Evolutionary conservation across 1,140 invertebrate genomes (phyloP), one percentile per base, ranked within the genome.

Genomic region (Trichogramma pretiosum): DNA sequence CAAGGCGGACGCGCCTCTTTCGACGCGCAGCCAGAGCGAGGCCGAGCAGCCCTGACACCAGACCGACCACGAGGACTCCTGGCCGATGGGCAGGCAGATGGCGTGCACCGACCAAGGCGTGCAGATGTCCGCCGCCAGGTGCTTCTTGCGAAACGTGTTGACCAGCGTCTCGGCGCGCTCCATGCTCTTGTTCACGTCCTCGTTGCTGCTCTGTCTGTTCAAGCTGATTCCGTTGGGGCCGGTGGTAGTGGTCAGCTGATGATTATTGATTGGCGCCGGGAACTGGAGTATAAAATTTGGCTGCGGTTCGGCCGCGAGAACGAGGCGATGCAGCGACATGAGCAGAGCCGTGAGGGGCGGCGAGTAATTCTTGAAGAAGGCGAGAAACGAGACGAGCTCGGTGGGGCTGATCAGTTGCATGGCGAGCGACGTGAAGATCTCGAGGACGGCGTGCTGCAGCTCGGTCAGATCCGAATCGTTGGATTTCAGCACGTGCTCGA

Each of bases 11-110:
- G 13, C 11, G 22, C 64, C 60, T 59, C 68, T 59, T 54, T 74
- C 70, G 3, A 75, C 58, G 59, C 75, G 55, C 51, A 77, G 51
- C 75, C 74, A 74, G 63, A 76, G 59, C 30, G 79, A 71, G 14
- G 73, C 62, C 5, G 79, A 77, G 56, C 78, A 81, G 8, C 81
- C 80, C 16, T 77, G 72, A 28, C 75, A 58, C 78, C 80, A 81
- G 30, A 80, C 70, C 16, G 75, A 72, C 80, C 72, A 79, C 41
- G 65, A 67, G 44, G 73, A 57, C 59, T 71, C 72, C 13, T 63
- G 69, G 40, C 76, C 76, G 54, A 74, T 62, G 14, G 65, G 78
- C 56, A 74, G 41, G 50, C 65, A 77, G 18, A 58, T 58, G 43
- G 75, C 74, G 42, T 71, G 68, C 1, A 68, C 58, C 2, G 74